phyloP scores from a whole-genome alignment of 2,888 invertebrate species.

The Portevinia maculata region DNA sequence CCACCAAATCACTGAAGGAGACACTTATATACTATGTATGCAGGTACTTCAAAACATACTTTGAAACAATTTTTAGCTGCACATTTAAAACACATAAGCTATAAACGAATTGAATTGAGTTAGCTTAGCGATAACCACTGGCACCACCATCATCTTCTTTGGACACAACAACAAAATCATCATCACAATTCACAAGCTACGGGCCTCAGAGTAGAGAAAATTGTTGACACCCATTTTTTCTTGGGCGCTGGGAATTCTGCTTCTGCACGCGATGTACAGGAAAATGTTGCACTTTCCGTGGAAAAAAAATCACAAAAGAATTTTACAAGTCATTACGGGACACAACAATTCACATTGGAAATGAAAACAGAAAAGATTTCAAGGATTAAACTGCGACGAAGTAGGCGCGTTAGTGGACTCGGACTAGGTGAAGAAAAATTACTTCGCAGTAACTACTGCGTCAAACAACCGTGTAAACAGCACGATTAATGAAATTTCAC shows the following conservation, averaged over 20 bases:
- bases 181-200: conserved; percentile 64
- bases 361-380: conserved; percentile 4
- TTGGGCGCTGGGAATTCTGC: conserved; percentile 21
- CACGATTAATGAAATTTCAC: conserved; percentile 62
- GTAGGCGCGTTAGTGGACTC: conserved; percentile 40
- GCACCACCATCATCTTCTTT: conserved; percentile 56
- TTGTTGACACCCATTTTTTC: conserved; percentile 74
- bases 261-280: conserved; percentile 6
- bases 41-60: conserved; percentile 31
- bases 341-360: neutral
- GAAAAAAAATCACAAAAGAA: conserved; percentile 11
- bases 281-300: conserved; percentile 11
- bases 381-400: neutral
- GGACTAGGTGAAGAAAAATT: conserved; percentile 32
- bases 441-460: conserved; percentile 57
- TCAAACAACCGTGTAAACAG: conserved; percentile 68
- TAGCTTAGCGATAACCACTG: conserved; percentile 44
- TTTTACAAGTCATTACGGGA: conserved; percentile 9
- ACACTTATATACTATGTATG: conserved; percentile 9
- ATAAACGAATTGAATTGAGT: conserved; percentile 35
- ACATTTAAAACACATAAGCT: conserved; percentile 28
- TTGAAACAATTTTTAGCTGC: conserved; percentile 32
- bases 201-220: conserved; percentile 72
- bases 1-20: conserved; percentile 44
- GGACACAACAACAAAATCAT: conserved; percentile 56